Conservation (phyloP, 2,113 vertebrate genomes). For the Scatophagus argus region DNA sequence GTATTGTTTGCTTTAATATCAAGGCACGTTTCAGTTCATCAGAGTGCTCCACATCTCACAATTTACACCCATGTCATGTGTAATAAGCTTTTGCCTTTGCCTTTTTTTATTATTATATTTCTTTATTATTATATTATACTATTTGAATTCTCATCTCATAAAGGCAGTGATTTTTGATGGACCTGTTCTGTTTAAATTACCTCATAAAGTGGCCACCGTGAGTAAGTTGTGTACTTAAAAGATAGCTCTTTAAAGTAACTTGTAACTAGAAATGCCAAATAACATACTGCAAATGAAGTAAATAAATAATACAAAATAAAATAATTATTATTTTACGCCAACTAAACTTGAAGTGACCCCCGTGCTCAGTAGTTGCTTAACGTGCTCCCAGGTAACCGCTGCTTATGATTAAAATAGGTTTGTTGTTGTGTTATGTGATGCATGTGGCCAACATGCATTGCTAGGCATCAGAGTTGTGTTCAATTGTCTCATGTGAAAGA, state of each 20-base stretch:
- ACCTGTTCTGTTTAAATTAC: background rate
- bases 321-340: no score
- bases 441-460: constrained; percentile 19
- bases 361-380: background rate
- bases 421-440: constrained; percentile 36
- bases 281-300: no score
- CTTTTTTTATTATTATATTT: background rate
- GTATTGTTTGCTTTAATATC: constrained; percentile 35
- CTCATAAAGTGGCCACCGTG: background rate
- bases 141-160: no score
- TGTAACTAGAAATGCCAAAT: background rate
- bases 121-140: background rate
- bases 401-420: constrained; percentile 28
- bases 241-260: background rate
- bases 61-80: background rate
- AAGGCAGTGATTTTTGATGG: background rate
- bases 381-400: background rate
- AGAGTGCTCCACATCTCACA: background rate
- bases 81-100: fast-evolving
- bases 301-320: no score
- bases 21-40: background rate
- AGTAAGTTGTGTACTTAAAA: background rate
- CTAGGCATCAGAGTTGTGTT: constrained; percentile 26
- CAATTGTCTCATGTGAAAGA: constrained; percentile 62
- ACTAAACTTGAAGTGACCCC: background rate